Conservation (phyloP, 2,113 vertebrate species). For the Calidris pygmaea region DNA sequence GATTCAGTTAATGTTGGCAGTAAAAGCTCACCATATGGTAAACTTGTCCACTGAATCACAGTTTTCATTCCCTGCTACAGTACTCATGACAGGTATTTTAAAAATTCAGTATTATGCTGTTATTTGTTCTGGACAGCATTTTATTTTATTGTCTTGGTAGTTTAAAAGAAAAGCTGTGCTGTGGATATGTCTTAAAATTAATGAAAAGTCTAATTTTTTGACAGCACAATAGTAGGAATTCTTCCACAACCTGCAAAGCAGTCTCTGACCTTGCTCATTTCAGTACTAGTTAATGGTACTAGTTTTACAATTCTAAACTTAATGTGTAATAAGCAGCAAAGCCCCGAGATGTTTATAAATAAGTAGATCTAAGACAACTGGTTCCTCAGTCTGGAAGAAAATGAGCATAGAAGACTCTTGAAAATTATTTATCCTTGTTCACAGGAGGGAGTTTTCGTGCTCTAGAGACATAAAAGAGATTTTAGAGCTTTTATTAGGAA, state of each 20-base stretch:
- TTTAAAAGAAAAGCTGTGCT: not conserved
- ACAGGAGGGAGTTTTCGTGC: not conserved
- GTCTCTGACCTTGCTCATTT: not conserved
- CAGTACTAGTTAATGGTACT: not conserved
- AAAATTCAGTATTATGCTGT: not conserved
- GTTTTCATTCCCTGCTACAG: not conserved
- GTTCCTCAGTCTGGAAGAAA: not conserved
- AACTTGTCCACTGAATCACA: not conserved
- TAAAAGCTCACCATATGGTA: not conserved
- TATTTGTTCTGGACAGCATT: not conserved
- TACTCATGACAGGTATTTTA: not conserved
- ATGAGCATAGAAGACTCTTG: not conserved
- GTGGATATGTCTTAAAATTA: not conserved
- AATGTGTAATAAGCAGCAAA: not conserved
- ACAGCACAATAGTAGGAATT: not conserved
- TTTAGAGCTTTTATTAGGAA: not conserved
- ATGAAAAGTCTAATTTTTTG: slow-evolving; percentile 1
- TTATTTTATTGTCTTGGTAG: not conserved
- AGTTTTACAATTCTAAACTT: not conserved
- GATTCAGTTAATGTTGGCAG: not conserved
- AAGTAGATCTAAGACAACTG: not conserved
- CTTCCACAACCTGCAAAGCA: not conserved
- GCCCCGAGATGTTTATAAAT: not conserved
- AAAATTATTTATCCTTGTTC: not conserved
- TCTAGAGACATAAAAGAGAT: not conserved